Evolutionary conservation across 1,140 invertebrate genomes (phyloP).

Genomic region (Delia radicum): DNA sequence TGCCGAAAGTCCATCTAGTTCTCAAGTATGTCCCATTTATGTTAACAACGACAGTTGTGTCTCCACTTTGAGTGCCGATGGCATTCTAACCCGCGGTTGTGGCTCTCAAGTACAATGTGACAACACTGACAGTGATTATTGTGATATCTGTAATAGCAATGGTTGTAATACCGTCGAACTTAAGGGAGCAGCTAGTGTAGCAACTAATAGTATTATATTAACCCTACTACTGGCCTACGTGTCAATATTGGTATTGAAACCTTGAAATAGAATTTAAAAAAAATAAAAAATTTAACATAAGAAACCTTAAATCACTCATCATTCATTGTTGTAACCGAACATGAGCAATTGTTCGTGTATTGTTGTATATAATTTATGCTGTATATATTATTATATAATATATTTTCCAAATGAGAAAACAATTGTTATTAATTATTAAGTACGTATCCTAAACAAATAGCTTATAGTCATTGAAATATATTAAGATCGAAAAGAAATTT

Average conservation of each 20-base stretch:
- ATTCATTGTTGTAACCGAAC: not conserved
- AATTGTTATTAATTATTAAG: too few species aligned
- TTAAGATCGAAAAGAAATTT: too few species aligned
- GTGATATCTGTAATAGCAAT: conserved; percentile 38
- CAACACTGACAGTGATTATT: conserved; percentile 33
- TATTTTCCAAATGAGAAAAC: too few species aligned
- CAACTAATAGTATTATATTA: conserved; percentile 35
- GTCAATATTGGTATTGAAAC: conserved; percentile 7
- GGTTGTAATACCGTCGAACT: conserved; percentile 43
- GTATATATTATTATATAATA: not conserved
- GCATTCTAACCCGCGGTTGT: conserved; percentile 38
- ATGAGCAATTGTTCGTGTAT: not conserved
- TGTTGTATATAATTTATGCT: not conserved
- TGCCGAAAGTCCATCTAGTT: conserved; percentile 29
- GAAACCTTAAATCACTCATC: not conserved
- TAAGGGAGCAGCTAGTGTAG: conserved; percentile 29
- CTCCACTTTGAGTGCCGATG: conserved; percentile 6
- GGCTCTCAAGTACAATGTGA: conserved; percentile 34
- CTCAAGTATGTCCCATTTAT: conserved; percentile 44
- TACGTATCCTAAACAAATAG: too few species aligned
- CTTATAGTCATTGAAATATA: too few species aligned
- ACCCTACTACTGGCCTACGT: conserved; percentile 37
- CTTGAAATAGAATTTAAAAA: not conserved
- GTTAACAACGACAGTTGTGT: conserved; percentile 38
- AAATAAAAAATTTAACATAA: not conserved